A percentile compares a stretch with the other conserved stretches of the same genome.
These are phyloP conservation scores for Drosophila cardini DNA, from an alignment of 1,140 invertebrate species.

Conservation along the genomic window DNA sequence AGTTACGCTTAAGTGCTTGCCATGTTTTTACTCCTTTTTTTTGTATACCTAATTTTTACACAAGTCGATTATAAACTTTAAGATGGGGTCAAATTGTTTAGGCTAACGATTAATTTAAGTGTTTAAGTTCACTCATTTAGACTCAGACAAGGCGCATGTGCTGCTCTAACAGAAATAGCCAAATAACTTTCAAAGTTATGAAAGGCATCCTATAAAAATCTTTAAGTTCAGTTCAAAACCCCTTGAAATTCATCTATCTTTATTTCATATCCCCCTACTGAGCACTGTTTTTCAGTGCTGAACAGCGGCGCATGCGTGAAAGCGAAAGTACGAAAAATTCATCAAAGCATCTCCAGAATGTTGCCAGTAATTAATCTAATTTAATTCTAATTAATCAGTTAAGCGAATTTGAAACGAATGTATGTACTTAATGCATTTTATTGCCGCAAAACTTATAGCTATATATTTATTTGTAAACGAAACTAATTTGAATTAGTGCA, in stretches of 20 bases:
- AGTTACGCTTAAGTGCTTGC: constrained; percentile 77
- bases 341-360: constrained; percentile 61
- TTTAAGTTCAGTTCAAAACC: neutral
- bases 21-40: constrained; percentile 67
- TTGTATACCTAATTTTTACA: constrained; percentile 47
- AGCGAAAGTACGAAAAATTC: constrained; percentile 8
- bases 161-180: constrained; percentile 11
- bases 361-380: constrained; percentile 71
- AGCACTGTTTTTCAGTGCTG: neutral
- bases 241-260: neutral
- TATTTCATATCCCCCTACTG: neutral
- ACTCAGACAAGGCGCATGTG: constrained; percentile 43
- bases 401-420: constrained; percentile 43
- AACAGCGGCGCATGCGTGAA: constrained; percentile 34
- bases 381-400: constrained; percentile 40
- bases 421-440: constrained; percentile 78
- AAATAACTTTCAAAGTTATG: constrained; percentile 50
- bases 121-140: constrained; percentile 5
- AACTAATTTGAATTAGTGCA: constrained; percentile 22
- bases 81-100: constrained; percentile 50
- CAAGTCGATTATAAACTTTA: constrained; percentile 60
- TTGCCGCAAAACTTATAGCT: constrained; percentile 47
- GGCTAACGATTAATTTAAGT: constrained; percentile 38
- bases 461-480: constrained; percentile 32
- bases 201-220: constrained; percentile 18